These are phyloP conservation scores for Linyphia triangularis DNA, from an alignment of 2,888 invertebrate genomes.

Conservation along the genomic window DNA sequence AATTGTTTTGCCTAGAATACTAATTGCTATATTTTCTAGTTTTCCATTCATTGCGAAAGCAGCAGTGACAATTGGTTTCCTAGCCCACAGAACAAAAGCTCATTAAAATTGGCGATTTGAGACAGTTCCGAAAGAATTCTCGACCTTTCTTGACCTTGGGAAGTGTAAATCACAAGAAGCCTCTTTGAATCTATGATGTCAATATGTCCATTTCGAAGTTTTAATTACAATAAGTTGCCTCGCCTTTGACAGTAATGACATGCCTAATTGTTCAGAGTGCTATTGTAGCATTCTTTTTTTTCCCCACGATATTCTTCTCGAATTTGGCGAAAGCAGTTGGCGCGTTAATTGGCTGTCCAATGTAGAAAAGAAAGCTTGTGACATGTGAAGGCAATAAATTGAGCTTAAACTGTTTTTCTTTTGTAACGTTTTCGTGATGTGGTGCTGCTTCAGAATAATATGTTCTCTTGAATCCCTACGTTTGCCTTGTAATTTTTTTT, in stretches of 20 bases:
- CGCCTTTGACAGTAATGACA: constrained; percentile 37
- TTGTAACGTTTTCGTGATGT: neutral
- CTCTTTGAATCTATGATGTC: neutral
- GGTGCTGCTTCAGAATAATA: neutral
- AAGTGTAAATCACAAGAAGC: neutral
- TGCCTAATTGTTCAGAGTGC: constrained; percentile 34
- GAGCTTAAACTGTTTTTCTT: constrained; percentile 28
- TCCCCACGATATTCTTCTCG: constrained; percentile 13
- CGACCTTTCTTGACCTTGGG: constrained; percentile 19
- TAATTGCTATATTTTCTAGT: neutral
- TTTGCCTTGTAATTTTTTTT: neutral
- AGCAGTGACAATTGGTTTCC: neutral
- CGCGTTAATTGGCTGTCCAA: constrained; percentile 55
- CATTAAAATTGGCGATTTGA: constrained; percentile 2
- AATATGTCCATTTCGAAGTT: constrained; percentile 35
- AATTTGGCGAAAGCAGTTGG: constrained; percentile 48
- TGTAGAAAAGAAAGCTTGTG: constrained; percentile 7
- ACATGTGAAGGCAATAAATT: constrained; percentile 58
- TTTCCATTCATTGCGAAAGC: neutral
- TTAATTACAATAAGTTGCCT: constrained; percentile 38
- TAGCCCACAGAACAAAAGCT: neutral
- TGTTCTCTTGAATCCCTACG: neutral
- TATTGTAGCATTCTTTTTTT: constrained; percentile 14
- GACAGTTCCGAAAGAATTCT: neutral
- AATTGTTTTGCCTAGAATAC: neutral